Base-by-base conservation (phyloP, 2,797 vertebrate species). In the Balearica regulorum region DNA sequence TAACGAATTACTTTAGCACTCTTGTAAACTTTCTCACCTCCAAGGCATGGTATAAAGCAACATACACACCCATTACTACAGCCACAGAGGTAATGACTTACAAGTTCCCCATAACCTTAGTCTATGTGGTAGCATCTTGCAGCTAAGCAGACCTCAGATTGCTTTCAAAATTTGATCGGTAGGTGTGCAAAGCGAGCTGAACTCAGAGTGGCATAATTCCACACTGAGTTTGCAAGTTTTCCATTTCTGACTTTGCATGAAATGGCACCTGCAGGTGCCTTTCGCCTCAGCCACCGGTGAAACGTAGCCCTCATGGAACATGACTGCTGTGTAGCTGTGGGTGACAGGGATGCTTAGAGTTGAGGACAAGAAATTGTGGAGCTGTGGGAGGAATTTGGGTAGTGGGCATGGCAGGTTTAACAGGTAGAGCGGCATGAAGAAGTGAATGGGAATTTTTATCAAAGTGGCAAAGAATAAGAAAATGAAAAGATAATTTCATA, bases 241-340 rank as follows among this genome's bases (percentile, higher is more conserved):
- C 41, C 13, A 1, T 65, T 62, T 39, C 46, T 41, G 12, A 11
- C 25, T 44, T 13, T 51, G 51, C 44, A 53, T 24, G 58, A 86
- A 87, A 13, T n/a, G n/a, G 25, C 64, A 83, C 25, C 21, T 60
- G 29, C 1, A 0, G 48, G 22, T 75, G 68, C 43, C 31, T 48
- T 54, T 48, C 25, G 19, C 48, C 62, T 87, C 8, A 1, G n/a
- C 28, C 43, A 29, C 43, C 20, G 12, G 35, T 33, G 69, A 70
- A 22, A 44, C 3, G 0, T 16, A 16, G 11, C 29, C 41, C 22
- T 77, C 1, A 0, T 64, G 73, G n/a, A 65, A 28, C 4, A 0
- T 24, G 39, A 10, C n/a, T 16, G 35, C 43, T 20, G 1, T 12
- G 9, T 37, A 25, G 33, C 54, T 22, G 53, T 1, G 1, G 39